phyloP scores from a whole-genome alignment of 1,140 invertebrate genomes.

The Plodia interpunctella region DNA sequence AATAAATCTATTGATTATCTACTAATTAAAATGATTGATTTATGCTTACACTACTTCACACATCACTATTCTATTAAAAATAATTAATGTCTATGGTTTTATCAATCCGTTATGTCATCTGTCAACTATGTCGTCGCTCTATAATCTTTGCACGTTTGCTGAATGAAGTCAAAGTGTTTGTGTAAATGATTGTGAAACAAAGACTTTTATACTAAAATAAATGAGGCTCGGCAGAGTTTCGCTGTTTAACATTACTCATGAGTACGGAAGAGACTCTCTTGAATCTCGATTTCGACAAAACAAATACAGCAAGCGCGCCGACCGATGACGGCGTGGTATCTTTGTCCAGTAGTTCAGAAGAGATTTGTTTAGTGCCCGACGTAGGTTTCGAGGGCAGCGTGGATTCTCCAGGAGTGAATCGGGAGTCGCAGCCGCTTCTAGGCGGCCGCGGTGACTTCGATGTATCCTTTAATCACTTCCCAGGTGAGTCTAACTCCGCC shows the following conservation, averaged over 20 bases:
- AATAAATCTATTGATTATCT: too few species aligned
- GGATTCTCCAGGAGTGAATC: constrained; percentile 86
- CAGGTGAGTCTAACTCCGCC: constrained; percentile 79
- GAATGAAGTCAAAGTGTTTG: constrained; percentile 69
- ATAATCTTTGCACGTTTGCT: constrained; percentile 47
- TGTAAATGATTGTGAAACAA: constrained; percentile 74
- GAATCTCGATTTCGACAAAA: constrained; percentile 76
- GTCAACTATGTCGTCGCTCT: constrained; percentile 36
- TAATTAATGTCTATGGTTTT: constrained; percentile 21
- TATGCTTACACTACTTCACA: too few species aligned
- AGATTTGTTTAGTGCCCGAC: constrained; percentile 82
- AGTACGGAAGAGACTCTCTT: constrained; percentile 78
- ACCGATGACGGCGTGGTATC: constrained; percentile 77
- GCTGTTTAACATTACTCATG: constrained; percentile 72
- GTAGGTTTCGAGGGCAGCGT: constrained; percentile 81
- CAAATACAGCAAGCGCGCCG: constrained; percentile 52
- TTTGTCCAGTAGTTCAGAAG: constrained; percentile 78
- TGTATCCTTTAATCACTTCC: constrained; percentile 87
- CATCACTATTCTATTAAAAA: constrained; percentile 1
- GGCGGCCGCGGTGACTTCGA: constrained; percentile 88
- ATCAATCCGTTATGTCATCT: constrained; percentile 23
- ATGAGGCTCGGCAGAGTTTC: constrained; percentile 68
- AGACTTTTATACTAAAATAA: constrained; percentile 70
- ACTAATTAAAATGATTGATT: too few species aligned
- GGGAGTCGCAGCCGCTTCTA: constrained; percentile 93